These are phyloP conservation scores for Plotosus lineatus DNA, from an alignment of 2,113 vertebrate species.

Conservation along the genomic window DNA sequence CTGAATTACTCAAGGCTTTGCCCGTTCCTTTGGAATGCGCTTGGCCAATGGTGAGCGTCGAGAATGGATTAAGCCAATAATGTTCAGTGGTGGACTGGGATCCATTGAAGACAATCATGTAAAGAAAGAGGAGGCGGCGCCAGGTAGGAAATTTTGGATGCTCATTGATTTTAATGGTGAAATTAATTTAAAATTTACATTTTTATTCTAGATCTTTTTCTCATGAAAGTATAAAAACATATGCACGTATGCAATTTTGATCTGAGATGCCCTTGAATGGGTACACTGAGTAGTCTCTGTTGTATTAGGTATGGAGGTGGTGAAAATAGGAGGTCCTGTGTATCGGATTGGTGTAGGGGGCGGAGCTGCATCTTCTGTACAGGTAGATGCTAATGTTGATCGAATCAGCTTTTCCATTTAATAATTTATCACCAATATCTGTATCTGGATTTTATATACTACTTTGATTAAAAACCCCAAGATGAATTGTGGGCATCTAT, in stretches of 20 bases:
- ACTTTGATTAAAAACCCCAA: not conserved
- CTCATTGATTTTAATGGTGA: not conserved
- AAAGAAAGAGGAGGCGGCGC: conserved; percentile 76
- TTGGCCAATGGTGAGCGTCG: conserved; percentile 78
- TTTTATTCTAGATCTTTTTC: no score
- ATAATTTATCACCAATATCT: not conserved
- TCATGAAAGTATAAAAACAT: not conserved
- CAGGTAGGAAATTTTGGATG: conserved; percentile 65
- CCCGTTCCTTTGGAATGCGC: conserved; percentile 85
- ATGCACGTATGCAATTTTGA: not conserved
- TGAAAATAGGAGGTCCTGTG: conserved; percentile 89
- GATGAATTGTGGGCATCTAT: not conserved
- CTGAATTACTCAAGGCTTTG: conserved; percentile 75
- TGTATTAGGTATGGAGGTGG: conserved; percentile 84
- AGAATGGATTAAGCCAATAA: conserved; percentile 95
- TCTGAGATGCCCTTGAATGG: not conserved
- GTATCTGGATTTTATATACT: not conserved
- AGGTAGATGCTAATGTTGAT: conserved; percentile 64
- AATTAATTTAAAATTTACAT: not conserved
- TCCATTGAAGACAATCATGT: conserved; percentile 82
- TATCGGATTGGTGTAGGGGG: conserved; percentile 92
- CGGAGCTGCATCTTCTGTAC: conserved; percentile 87
- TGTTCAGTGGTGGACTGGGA: conserved; percentile 92
- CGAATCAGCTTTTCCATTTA: not conserved
- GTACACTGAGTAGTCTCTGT: not conserved